These are phyloP conservation scores for Drosophila anceps DNA, from an alignment of 2,888 invertebrate genomes.

Conservation along the genomic window DNA sequence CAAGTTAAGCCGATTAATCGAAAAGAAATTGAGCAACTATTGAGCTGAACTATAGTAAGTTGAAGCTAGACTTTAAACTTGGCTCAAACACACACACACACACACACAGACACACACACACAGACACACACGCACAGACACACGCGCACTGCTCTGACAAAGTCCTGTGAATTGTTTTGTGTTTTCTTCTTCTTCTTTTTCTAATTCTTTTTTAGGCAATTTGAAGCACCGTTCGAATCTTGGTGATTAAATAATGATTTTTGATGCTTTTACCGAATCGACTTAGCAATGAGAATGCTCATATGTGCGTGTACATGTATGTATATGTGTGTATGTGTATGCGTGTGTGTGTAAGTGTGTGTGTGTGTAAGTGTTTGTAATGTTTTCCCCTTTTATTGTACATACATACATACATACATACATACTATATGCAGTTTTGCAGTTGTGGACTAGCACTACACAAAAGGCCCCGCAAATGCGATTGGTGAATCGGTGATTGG, in stretches of 20 bases:
- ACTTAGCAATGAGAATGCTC: slow-evolving; percentile 79
- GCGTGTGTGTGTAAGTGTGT: slow-evolving; percentile 19
- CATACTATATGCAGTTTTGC: slow-evolving; percentile 17
- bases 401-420: slow-evolving; percentile 28
- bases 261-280: slow-evolving; percentile 61
- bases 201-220: slow-evolving; percentile 7
- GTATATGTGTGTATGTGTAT: slow-evolving; percentile 12
- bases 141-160: slow-evolving; percentile 27
- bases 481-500: slow-evolving; percentile 29
- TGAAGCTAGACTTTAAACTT: not conserved
- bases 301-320: slow-evolving; percentile 54
- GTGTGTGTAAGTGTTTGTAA: slow-evolving; percentile 26
- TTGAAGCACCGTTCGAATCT: slow-evolving; percentile 61
- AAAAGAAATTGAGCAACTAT: slow-evolving; percentile 7
- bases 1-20: slow-evolving; percentile 74
- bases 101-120: not conserved
- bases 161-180: slow-evolving; percentile 55
- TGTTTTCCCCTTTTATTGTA: slow-evolving; percentile 17
- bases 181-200: slow-evolving; percentile 10
- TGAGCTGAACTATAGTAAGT: slow-evolving; percentile 1
- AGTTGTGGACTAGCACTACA: slow-evolving; percentile 29
- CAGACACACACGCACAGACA: not conserved
- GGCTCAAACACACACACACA: slow-evolving; percentile 10
- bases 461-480: slow-evolving; percentile 24
- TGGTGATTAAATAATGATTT: slow-evolving; percentile 54